Conservation (phyloP, 2,113 vertebrate genomes). For the Oryctolagus cuniculus region DNA sequence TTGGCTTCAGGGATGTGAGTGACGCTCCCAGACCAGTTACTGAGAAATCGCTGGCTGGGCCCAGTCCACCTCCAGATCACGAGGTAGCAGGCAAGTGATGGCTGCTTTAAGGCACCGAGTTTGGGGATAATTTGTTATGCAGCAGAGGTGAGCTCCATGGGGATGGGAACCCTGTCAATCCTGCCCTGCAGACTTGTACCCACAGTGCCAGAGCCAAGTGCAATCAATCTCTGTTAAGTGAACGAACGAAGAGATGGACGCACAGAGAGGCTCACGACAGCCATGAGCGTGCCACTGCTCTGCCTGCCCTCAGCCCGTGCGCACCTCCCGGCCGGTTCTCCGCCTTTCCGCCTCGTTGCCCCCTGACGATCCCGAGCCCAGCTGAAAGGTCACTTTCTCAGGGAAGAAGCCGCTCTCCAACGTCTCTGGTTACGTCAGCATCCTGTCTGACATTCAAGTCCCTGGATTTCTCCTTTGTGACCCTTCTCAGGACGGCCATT, state of each 20-base stretch:
- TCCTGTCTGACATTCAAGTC: not conserved
- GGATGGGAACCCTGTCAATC: not conserved
- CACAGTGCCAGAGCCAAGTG: not conserved
- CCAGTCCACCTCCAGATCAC: not conserved
- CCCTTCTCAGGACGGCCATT: not conserved
- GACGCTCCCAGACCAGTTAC: not conserved
- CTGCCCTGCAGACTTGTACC: not conserved
- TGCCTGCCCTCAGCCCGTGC: not conserved
- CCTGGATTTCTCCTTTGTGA: not conserved
- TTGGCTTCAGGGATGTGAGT: not conserved
- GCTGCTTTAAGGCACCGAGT: not conserved
- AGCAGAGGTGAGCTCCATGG: not conserved
- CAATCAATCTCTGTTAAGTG: not conserved
- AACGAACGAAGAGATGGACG: not conserved
- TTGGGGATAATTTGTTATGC: not conserved
- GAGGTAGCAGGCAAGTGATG: not conserved
- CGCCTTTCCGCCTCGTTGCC: not conserved
- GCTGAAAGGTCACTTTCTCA: slow-evolving; percentile 6
- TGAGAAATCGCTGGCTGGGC: not conserved
- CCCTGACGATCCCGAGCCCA: not conserved
- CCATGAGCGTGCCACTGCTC: not conserved
- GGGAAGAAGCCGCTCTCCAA: not conserved
- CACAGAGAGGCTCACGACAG: not conserved
- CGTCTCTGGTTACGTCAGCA: not conserved
- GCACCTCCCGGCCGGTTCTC: no score